Conservation (phyloP, 2,888 invertebrate genomes). For the Trachelus stipa region DNA sequence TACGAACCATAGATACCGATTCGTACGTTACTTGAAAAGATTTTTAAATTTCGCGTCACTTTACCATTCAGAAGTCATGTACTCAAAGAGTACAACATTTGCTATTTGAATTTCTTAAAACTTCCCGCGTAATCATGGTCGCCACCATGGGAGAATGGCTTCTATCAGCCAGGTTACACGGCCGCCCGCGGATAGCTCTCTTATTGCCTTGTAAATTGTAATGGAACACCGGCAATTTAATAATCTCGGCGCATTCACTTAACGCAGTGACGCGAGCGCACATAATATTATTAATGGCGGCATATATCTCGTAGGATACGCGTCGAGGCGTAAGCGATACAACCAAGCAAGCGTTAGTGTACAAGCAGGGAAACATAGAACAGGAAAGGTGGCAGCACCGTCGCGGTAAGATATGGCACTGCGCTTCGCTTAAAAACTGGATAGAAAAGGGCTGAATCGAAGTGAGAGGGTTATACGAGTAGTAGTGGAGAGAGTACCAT, state of each 20-base stretch:
- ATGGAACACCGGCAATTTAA: constrained; percentile 56
- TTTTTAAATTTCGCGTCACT: not conserved
- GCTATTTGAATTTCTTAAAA: not conserved
- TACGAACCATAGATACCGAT: not conserved
- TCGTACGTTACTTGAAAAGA: not conserved
- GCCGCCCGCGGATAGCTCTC: constrained; percentile 42
- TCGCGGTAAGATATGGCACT: constrained; percentile 3
- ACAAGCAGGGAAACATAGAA: not conserved
- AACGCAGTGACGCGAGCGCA: constrained; percentile 48
- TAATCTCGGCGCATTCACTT: constrained; percentile 53
- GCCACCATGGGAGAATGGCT: not conserved
- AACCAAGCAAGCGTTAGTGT: not conserved
- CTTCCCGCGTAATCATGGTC: not conserved
- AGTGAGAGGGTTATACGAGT: not conserved
- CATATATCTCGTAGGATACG: constrained; percentile 47
- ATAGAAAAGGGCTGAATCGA: not conserved
- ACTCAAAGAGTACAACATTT: not conserved
- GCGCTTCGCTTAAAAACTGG: not conserved
- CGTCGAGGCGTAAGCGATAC: not conserved
- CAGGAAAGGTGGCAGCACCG: not conserved
- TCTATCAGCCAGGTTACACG: not conserved
- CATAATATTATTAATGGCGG: constrained; percentile 57
- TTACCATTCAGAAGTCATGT: not conserved
- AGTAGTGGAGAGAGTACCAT: not conserved
- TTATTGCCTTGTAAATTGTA: constrained; percentile 55